Base-by-base conservation (phyloP, 2,113 vertebrate species). In the Pluvialis apricaria region DNA sequence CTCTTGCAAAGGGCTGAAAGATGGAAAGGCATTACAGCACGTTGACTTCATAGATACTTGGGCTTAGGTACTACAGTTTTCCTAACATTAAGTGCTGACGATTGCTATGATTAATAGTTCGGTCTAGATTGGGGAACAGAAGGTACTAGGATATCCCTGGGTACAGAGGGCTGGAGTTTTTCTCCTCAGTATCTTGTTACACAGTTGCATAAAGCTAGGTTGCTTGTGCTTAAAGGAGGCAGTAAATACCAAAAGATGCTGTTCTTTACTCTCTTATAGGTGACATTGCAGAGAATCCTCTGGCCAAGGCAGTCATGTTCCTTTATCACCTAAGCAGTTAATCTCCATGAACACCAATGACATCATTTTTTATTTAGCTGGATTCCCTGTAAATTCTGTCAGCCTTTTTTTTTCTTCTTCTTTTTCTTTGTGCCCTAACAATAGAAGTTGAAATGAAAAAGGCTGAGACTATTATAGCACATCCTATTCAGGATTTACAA, bases 341-440 rank as follows among this genome's bases (percentile, higher is more conserved):
- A 95, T 99, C 98, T 98, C 98, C 98, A 98, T 98, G 98, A 98
- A 93, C 98, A 99, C 94, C 7, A 90, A 49, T 26, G 47, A 49
- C 22, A 86, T 52, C 0, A 3, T 42, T 90, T 86, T 83, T 90
- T 44, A 54, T 58, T 92, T 82, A 49, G 11, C 36, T 95, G 22
- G 9, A 40, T 87, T 89, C 17, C 28, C 6, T 92, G 34, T 47
- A 47, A 60, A 38, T 15, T 65, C 58, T 86, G 9, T 42, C 10
- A 20, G n/a, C 15, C 14, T 83, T 80, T 66, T 3, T 1, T 47
- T 13, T 19, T 7, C 49, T 4, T 10, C 38, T 38, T 64, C 31
- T 85, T 85, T 79, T 84, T 79, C 38, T 83, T 80, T 95, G 31
- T 90, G 17, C n/a, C 29, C 34, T 77, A 49, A 21, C n/a, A 68